Conservation (phyloP, 2,797 vertebrate genomes). For the Sebastes trivittatus region DNA sequence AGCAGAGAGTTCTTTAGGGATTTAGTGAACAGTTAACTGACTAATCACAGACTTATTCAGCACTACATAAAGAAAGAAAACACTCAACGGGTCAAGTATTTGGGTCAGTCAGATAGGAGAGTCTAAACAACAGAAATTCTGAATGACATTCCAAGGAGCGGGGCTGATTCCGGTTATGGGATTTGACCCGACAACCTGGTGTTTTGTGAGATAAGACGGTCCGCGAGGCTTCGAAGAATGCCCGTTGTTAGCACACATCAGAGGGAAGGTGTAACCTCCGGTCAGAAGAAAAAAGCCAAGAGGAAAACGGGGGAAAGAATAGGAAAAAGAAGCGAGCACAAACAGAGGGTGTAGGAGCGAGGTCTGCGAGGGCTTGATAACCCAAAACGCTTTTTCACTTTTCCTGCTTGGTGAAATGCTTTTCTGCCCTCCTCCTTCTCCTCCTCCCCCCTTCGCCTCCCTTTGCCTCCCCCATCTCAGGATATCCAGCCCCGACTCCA, state of each 20-base stretch:
- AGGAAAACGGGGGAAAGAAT: constrained; percentile 19
- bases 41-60: neutral
- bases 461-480: constrained; percentile 31
- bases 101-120: neutral
- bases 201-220: constrained; percentile 8
- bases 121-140: constrained; percentile 5
- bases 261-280: constrained; percentile 21
- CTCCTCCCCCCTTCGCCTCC: neutral
- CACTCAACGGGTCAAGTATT: neutral
- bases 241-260: constrained; percentile 18
- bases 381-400: constrained; percentile 61
- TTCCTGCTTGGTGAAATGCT: constrained; percentile 70
- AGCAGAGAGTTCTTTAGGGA: neutral
- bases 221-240: neutral
- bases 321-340: constrained; percentile 42
- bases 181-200: constrained; percentile 22
- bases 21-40: too few relatives aligned
- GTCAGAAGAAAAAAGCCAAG: constrained; percentile 5
- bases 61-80: neutral
- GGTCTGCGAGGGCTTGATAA: constrained; percentile 66
- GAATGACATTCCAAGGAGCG: constrained; percentile 19
- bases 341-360: constrained; percentile 30
- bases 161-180: neutral
- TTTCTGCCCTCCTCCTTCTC: constrained; percentile 5
- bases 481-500: constrained; percentile 74